A percentile compares a stretch with the other conserved stretches of the same genome.
phyloP scores from a whole-genome alignment of 2,113 vertebrate species.

The Reinhardtius hippoglossoides region DNA sequence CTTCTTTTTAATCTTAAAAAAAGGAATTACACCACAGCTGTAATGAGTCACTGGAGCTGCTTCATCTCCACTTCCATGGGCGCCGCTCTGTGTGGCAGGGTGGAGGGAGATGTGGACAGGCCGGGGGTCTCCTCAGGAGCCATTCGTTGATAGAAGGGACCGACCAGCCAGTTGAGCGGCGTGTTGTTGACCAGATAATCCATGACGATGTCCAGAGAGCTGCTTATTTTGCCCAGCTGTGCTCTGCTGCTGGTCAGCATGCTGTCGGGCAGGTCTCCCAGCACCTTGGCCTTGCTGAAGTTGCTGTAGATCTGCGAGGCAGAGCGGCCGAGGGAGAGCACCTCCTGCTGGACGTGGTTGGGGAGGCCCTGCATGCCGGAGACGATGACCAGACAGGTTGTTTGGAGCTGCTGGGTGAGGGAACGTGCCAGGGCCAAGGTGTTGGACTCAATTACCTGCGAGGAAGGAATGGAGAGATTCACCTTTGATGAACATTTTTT shows the following conservation, averaged over 20 bases:
- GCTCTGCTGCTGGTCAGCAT: conserved; percentile 84
- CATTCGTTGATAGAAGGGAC: conserved; percentile 88
- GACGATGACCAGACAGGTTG: conserved; percentile 87
- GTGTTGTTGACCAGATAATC: conserved; percentile 97
- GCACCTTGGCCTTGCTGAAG: conserved; percentile 81
- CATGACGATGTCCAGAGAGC: conserved; percentile 89
- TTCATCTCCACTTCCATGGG: conserved; percentile 61
- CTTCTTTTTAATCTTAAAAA: not conserved
- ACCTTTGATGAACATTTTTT: not conserved
- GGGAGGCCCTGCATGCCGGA: conserved; percentile 89
- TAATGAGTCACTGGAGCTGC: conserved; percentile 7
- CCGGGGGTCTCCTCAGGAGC: rapidly evolving
- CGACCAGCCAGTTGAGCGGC: conserved; percentile 95
- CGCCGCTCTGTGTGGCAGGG: not conserved
- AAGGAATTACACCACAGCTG: not conserved
- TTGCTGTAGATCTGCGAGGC: conserved; percentile 85
- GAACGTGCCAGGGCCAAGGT: conserved; percentile 86
- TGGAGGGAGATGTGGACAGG: conserved; percentile 18
- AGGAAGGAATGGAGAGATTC: not conserved
- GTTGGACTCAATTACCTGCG: conserved; percentile 88
- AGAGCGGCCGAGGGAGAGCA: conserved; percentile 78
- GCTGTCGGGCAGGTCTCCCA: conserved; percentile 86
- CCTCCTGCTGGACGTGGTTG: conserved; percentile 88
- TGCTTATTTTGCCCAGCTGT: conserved; percentile 88
- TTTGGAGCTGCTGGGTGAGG: conserved; percentile 92